Percentiles rank a stretch among this genome's conserved stretches.
Conservation (phyloP, 2,113 vertebrate species). For the Accipiter virgatus region DNA sequence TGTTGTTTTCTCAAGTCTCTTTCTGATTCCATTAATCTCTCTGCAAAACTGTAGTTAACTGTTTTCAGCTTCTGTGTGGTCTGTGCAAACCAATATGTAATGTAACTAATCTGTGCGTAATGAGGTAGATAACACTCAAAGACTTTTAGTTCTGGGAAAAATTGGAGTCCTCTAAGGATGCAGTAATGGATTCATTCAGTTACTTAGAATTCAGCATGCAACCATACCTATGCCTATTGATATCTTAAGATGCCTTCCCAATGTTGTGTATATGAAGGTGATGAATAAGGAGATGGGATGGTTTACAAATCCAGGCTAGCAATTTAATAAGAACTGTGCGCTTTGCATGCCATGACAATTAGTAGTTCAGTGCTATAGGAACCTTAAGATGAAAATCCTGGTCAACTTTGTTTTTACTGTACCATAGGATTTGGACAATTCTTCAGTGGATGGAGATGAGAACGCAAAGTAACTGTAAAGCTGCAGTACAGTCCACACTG, state of each 20-base stretch:
- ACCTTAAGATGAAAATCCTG: background rate
- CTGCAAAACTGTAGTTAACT: background rate
- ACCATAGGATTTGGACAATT: background rate
- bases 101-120: conserved; percentile 29
- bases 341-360: background rate
- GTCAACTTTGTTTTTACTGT: background rate
- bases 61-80: conserved; percentile 17
- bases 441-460: background rate
- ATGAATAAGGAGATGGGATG: conserved; percentile 17
- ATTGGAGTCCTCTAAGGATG: conserved; percentile 3
- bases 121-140: conserved; percentile 32
- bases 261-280: background rate
- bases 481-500: background rate
- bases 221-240: conserved; percentile 16
- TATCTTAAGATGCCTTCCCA: conserved; percentile 14
- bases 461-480: background rate
- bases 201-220: conserved; percentile 30
- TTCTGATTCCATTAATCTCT: background rate
- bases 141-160: background rate
- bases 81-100: background rate
- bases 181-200: conserved; percentile 21
- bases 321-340: conserved; percentile 28
- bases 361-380: background rate
- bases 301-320: conserved; percentile 9
- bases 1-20: background rate